Percentiles rank a stretch among this genome's conserved stretches.
phyloP scores from a whole-genome alignment of 1,140 invertebrate species.

The Solenopsis fugax region DNA sequence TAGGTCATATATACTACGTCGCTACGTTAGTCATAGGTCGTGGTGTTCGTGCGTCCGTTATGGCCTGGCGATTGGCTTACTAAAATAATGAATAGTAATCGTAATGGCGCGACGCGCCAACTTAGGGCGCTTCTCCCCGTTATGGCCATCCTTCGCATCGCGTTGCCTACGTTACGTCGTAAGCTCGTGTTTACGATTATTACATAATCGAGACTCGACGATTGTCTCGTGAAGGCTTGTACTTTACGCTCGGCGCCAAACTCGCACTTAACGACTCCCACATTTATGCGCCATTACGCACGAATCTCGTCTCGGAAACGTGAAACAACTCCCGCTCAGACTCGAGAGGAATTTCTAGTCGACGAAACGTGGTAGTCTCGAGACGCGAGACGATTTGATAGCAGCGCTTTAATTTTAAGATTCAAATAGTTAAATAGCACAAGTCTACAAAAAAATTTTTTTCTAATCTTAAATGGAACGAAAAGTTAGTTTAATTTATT shows the following conservation, averaged over 20 bases:
- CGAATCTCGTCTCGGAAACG: not conserved
- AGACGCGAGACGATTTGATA: not conserved
- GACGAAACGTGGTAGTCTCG: not conserved
- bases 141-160: conserved; percentile 26
- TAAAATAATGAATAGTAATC: conserved; percentile 50
- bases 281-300: not conserved
- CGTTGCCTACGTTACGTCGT: not conserved
- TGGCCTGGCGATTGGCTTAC: conserved; percentile 41
- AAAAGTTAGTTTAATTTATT: no score
- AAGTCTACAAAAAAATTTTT: no score
- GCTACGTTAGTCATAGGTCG: conserved; percentile 64
- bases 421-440: not conserved
- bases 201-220: not conserved
- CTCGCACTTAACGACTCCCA: not conserved
- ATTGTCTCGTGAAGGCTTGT: conserved; percentile 23
- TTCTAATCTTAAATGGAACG: no score
- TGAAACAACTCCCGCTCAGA: not conserved
- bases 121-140: conserved; percentile 1
- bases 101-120: conserved; percentile 33
- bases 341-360: not conserved
- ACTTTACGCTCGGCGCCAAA: conserved; percentile 10
- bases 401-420: not conserved
- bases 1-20: conserved; percentile 83
- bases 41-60: conserved; percentile 27
- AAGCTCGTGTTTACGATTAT: not conserved